Percentiles rank a stretch among this genome's conserved stretches.
Conservation (phyloP, 1,140 invertebrate genomes). For the Pseudoatta argentina region DNA sequence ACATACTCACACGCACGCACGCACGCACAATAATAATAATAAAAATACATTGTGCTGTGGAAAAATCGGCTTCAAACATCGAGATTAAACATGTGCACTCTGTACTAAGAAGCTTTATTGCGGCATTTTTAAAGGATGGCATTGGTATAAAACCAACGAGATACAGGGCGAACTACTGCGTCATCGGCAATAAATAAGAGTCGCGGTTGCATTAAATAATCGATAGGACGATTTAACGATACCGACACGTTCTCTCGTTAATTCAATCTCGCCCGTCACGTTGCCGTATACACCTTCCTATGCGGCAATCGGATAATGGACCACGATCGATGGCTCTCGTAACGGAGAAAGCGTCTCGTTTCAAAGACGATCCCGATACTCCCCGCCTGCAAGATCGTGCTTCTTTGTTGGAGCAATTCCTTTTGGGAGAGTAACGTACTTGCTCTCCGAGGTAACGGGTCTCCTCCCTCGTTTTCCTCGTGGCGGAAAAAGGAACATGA, state of each 20-base stretch:
- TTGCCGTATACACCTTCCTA: slow-evolving; percentile 31
- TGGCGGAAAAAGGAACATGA: slow-evolving; percentile 60
- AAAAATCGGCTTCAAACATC: neutral
- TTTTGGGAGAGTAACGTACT: slow-evolving; percentile 52
- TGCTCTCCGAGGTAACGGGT: slow-evolving; percentile 32
- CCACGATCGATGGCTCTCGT: slow-evolving; percentile 52
- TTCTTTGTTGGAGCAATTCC: slow-evolving; percentile 54
- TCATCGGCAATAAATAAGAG: slow-evolving; percentile 39
- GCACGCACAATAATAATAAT: neutral
- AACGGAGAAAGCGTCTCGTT: slow-evolving; percentile 54
- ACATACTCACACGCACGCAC: no score
- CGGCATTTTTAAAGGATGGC: neutral
- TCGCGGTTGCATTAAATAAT: slow-evolving; percentile 47
- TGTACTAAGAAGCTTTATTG: neutral
- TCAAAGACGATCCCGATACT: slow-evolving; percentile 51
- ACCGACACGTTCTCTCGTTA: slow-evolving; percentile 41
- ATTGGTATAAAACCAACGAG: neutral
- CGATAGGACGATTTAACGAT: slow-evolving; percentile 42
- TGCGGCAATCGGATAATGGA: slow-evolving; percentile 56
- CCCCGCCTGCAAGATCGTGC: slow-evolving; percentile 4
- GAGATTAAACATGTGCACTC: neutral
- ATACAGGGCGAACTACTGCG: neutral
- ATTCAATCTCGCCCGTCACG: slow-evolving; percentile 33
- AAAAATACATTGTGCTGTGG: neutral
- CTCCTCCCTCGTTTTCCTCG: slow-evolving; percentile 29